Conservation (phyloP, 2,113 vertebrate species). For the Oriolus oriolus region DNA sequence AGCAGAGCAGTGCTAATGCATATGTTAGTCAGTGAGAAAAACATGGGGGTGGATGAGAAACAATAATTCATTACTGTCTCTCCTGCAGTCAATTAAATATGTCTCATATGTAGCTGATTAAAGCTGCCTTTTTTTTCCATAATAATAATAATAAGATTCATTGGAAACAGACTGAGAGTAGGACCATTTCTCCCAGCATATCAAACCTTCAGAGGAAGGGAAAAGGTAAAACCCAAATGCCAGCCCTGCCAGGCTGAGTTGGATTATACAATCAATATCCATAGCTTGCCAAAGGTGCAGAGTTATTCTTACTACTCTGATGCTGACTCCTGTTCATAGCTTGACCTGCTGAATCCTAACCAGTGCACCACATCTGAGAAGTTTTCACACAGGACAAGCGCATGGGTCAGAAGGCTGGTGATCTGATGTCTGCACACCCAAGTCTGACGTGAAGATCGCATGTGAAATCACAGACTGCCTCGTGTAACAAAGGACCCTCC, state of each 20-base stretch:
- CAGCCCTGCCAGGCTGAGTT: neutral
- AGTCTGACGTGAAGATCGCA: neutral
- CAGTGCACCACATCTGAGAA: neutral
- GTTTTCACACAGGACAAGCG: neutral
- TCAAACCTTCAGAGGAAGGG: neutral
- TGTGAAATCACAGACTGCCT: neutral
- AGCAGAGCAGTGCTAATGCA: neutral
- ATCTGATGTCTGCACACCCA: neutral
- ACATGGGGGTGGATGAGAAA: neutral
- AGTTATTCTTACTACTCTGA: neutral
- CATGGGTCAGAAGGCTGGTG: neutral
- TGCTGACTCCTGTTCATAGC: neutral
- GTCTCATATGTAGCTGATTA: neutral
- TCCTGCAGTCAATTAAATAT: neutral
- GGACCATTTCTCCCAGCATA: neutral
- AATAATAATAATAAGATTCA: neutral
- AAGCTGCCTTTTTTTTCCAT: neutral
- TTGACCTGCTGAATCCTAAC: neutral
- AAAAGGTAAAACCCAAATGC: neutral
- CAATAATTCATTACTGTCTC: neutral
- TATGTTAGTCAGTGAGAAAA: neutral
- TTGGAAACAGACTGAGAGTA: neutral
- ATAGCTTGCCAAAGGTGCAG: neutral
- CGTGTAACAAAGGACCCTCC: rapidly evolving
- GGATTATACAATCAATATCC: neutral